Percentiles rank a stretch among this genome's conserved stretches.
phyloP scores from a whole-genome alignment of 2,888 invertebrate genomes.

The Drosophila antonietae region DNA sequence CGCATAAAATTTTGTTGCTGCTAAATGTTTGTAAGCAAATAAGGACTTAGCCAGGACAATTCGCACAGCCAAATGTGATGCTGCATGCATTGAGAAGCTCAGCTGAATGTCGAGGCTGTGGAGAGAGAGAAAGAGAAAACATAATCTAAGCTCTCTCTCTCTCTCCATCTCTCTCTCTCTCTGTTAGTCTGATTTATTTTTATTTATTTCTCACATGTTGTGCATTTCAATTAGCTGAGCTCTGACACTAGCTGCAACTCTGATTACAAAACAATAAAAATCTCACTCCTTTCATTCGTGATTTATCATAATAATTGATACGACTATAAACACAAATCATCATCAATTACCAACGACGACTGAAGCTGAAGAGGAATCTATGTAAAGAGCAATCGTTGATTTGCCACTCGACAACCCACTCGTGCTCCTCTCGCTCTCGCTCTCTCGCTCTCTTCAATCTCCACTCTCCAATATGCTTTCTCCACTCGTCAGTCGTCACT shows the following conservation, averaged over 20 bases:
- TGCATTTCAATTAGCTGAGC: slow-evolving; percentile 74
- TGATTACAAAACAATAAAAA: slow-evolving; percentile 79
- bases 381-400: slow-evolving; percentile 57
- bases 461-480: slow-evolving; percentile 2
- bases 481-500: slow-evolving; percentile 20
- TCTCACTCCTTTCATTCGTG: slow-evolving; percentile 63
- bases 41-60: slow-evolving; percentile 34
- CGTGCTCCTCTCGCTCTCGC: neutral
- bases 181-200: neutral
- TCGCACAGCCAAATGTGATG: slow-evolving; percentile 35
- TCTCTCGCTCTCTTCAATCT: neutral
- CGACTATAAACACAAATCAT: slow-evolving; percentile 67
- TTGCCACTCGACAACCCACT: slow-evolving; percentile 49
- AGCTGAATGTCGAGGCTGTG: neutral
- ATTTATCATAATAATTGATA: slow-evolving; percentile 81
- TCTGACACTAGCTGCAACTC: slow-evolving; percentile 5
- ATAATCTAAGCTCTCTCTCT: neutral
- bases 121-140: too few species aligned
- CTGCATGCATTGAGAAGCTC: slow-evolving; percentile 55
- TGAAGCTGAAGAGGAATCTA: slow-evolving; percentile 23
- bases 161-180: neutral
- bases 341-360: slow-evolving; percentile 63
- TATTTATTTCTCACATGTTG: slow-evolving; percentile 59
- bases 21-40: slow-evolving; percentile 75
- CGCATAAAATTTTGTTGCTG: slow-evolving; percentile 60